Evolutionary conservation across 1,140 invertebrate species (phyloP).

Genomic region (Drosophila orena): DNA sequence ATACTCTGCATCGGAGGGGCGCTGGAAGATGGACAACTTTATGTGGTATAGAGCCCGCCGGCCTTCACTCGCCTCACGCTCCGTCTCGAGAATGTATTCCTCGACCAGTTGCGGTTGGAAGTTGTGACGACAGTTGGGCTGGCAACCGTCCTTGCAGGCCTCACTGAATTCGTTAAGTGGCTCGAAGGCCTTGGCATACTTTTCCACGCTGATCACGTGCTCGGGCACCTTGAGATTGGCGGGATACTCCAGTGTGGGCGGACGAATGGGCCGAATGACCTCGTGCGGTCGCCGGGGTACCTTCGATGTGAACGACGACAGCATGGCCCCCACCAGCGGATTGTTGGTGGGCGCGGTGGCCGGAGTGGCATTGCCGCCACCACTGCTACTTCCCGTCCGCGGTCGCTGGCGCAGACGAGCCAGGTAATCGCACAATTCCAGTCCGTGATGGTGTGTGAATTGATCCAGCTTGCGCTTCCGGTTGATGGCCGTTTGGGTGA

Average conservation of each 20-base stretch:
- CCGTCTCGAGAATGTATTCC: conserved; percentile 95
- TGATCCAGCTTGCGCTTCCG: conserved; percentile 95
- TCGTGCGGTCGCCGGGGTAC: conserved; percentile 76
- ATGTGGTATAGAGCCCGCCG: conserved; percentile 90
- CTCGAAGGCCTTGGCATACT: conserved; percentile 87
- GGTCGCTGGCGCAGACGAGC: conserved; percentile 79
- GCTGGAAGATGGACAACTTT: conserved; percentile 93
- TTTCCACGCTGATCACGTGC: conserved; percentile 82
- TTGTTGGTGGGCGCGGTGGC: conserved; percentile 76
- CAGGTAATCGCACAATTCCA: conserved; percentile 90
- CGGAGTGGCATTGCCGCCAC: conserved; percentile 78
- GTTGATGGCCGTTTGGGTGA: conserved; percentile 92
- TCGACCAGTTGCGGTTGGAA: conserved; percentile 93
- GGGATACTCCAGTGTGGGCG: conserved; percentile 85
- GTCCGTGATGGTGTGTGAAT: conserved; percentile 90
- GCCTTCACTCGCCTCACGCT: conserved; percentile 87
- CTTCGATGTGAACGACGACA: conserved; percentile 81
- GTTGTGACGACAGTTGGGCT: conserved; percentile 86
- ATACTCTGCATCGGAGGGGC: conserved; percentile 94
- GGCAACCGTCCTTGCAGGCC: conserved; percentile 71
- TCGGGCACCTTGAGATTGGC: conserved; percentile 83
- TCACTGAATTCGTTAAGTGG: conserved; percentile 69
- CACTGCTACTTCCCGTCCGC: conserved; percentile 55
- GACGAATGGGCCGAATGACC: conserved; percentile 85
- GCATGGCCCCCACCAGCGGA: conserved; percentile 79